These are phyloP conservation scores for Machimus atricapillus DNA, from an alignment of 2,888 invertebrate species.

Conservation along the genomic window DNA sequence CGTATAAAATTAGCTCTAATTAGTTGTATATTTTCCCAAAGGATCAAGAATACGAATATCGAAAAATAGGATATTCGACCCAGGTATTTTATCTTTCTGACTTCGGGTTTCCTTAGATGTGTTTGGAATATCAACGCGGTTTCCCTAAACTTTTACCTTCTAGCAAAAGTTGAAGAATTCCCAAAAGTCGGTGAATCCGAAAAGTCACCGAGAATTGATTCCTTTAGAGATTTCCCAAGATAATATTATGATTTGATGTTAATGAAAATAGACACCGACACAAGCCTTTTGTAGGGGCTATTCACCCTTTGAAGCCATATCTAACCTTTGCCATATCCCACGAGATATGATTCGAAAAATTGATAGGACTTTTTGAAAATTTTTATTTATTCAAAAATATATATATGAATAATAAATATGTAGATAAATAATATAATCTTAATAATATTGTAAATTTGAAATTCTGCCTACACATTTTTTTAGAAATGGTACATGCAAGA, in stretches of 20 bases:
- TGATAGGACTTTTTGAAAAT: too few species aligned
- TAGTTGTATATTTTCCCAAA: neutral
- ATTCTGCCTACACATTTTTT: too few species aligned
- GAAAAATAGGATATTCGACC: neutral
- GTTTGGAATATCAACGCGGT: neutral
- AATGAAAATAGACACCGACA: neutral
- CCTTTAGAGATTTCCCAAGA: neutral
- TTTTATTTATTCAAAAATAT: too few species aligned
- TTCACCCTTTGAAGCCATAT: neutral
- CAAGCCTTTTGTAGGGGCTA: neutral
- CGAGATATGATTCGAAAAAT: too few species aligned
- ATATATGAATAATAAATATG: too few species aligned
- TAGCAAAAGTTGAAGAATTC: neutral
- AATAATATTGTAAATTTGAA: too few species aligned
- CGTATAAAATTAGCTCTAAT: neutral
- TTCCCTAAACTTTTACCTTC: neutral
- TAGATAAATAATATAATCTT: too few species aligned
- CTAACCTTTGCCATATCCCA: neutral
- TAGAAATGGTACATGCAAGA: too few species aligned
- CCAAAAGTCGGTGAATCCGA: neutral
- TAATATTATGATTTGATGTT: neutral
- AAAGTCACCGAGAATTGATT: neutral
- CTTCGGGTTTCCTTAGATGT: neutral
- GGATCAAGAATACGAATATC: neutral
- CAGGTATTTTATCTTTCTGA: neutral